A percentile compares a stretch with the other conserved stretches of the same genome.
phyloP scores from a whole-genome alignment of 1,140 invertebrate genomes.

The Melanaphis sacchari region DNA sequence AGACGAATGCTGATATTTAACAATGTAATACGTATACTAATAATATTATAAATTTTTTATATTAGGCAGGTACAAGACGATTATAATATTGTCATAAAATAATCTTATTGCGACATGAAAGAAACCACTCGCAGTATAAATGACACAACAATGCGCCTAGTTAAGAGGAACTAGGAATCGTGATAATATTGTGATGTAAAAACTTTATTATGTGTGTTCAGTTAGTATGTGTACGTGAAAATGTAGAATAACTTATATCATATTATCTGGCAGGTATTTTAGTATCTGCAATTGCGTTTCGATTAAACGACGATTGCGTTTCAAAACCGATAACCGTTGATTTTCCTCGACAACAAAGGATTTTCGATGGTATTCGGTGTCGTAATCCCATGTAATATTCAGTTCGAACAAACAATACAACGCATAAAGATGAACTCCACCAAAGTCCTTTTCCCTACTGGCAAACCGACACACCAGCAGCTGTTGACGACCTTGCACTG shows the following conservation, averaged over 20 bases:
- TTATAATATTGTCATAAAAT: neutral
- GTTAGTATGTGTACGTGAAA: neutral
- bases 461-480: neutral
- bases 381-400: neutral
- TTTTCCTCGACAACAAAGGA: neutral
- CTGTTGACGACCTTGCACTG: conserved; percentile 2
- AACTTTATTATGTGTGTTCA: neutral
- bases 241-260: neutral
- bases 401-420: neutral
- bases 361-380: neutral
- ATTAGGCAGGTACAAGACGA: neutral
- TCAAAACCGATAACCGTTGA: neutral
- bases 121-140: neutral
- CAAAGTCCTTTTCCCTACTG: neutral
- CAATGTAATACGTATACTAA: neutral
- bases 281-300: neutral
- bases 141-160: neutral
- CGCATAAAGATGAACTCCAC: neutral
- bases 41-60: neutral
- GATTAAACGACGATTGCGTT: neutral
- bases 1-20: neutral
- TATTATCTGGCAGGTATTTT: too few species aligned
- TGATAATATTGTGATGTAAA: neutral
- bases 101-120: neutral
- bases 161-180: neutral